Percentiles rank a stretch among this genome's conserved stretches.
phyloP scores from a whole-genome alignment of 2,888 invertebrate species.

The Erebia ligea region DNA sequence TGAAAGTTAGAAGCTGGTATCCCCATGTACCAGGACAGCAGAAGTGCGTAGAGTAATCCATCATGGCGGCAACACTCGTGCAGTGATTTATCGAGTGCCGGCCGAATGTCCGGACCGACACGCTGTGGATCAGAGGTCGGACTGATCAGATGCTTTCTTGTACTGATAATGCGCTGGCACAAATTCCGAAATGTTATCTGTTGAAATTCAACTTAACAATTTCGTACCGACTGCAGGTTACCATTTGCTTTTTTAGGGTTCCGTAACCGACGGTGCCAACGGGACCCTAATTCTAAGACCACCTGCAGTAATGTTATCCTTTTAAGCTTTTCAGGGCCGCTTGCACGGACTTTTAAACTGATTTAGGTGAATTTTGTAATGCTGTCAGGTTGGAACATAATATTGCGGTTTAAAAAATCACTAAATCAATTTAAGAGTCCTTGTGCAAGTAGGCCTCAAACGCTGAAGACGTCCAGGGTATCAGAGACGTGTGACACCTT shows the following conservation, averaged over 20 bases:
- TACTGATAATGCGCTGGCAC: slow-evolving; percentile 32
- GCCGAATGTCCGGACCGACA: slow-evolving; percentile 47
- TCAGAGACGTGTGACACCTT: too few species aligned
- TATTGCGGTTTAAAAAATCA: too few species aligned
- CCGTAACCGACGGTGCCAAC: background rate
- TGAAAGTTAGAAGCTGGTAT: background rate
- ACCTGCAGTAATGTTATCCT: too few species aligned
- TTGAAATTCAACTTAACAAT: background rate
- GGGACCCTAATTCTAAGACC: too few species aligned
- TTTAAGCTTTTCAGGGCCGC: too few species aligned
- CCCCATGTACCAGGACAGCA: slow-evolving; percentile 4
- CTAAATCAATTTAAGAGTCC: too few species aligned
- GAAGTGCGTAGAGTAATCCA: slow-evolving; percentile 39
- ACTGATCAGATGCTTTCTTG: slow-evolving; percentile 38
- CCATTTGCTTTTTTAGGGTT: background rate
- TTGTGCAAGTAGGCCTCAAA: too few species aligned
- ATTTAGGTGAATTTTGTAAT: too few species aligned
- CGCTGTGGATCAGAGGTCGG: slow-evolving; percentile 48
- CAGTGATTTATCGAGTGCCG: slow-evolving; percentile 66
- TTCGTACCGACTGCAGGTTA: background rate
- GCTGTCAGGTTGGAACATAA: too few species aligned
- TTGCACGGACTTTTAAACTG: too few species aligned
- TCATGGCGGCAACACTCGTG: slow-evolving; percentile 34
- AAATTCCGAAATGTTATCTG: slow-evolving; percentile 6
- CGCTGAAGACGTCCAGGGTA: too few species aligned